A percentile compares a stretch with the other conserved stretches of the same genome.
Evolutionary conservation across 2,888 invertebrate genomes (phyloP).

Genomic region (Leucozona laternaria): DNA sequence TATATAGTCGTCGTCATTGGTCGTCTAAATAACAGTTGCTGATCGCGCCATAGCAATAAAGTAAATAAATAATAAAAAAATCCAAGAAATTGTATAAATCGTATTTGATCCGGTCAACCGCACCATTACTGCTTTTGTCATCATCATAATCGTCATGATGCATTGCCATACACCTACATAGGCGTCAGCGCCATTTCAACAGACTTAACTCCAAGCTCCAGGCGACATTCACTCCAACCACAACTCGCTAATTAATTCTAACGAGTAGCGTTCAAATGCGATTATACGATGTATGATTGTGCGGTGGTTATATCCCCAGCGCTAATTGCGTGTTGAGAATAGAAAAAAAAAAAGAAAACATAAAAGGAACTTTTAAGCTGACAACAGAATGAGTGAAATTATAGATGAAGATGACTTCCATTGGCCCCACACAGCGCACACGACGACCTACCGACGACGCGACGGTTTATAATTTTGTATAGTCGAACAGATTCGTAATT

Average conservation of each 20-base stretch:
- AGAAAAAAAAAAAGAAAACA: not conserved
- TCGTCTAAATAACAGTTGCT: constrained; percentile 15
- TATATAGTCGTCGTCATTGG: not conserved
- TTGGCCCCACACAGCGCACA: constrained; percentile 60
- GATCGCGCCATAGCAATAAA: constrained; percentile 2
- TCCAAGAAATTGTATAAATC: constrained; percentile 42
- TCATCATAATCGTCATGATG: constrained; percentile 32
- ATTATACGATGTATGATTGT: constrained; percentile 70
- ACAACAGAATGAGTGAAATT: constrained; percentile 41
- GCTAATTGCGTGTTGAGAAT: constrained; percentile 61
- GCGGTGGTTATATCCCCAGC: constrained; percentile 40
- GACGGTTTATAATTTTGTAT: constrained; percentile 1
- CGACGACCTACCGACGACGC: not conserved
- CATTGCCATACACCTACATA: too few relatives aligned
- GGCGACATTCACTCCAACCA: constrained; percentile 25
- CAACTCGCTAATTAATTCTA: constrained; percentile 70
- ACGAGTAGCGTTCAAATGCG: constrained; percentile 71
- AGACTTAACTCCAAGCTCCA: constrained; percentile 24
- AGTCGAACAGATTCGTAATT: constrained; percentile 11
- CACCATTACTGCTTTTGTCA: constrained; percentile 31
- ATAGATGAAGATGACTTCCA: constrained; percentile 46
- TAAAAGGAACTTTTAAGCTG: constrained; percentile 31
- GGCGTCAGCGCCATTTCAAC: constrained; percentile 27
- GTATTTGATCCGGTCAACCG: constrained; percentile 63
- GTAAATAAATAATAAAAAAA: constrained; percentile 38